A percentile compares a stretch with the other conserved stretches of the same genome.
Evolutionary conservation across 64 coral and sea anemone species (phyloP).

Genomic region (Acropora tenuis): DNA sequence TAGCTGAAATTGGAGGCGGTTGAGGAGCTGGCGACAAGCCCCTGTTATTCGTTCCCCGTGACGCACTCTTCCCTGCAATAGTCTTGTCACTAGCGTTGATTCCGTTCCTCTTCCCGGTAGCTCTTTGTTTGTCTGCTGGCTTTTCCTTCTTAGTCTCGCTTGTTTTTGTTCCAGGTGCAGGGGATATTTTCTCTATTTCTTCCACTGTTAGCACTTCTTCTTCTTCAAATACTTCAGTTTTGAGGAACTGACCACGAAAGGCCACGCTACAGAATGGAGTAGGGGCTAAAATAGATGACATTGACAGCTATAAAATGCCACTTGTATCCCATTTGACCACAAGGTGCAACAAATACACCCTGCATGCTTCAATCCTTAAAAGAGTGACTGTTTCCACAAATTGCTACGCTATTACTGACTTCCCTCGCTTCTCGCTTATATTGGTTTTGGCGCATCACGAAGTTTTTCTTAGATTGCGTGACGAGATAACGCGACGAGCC

Average conservation of each 20-base stretch:
- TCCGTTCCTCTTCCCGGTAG: background rate
- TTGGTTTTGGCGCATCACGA: too few relatives aligned
- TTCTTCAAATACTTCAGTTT: constrained; percentile 63
- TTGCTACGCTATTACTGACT: too few relatives aligned
- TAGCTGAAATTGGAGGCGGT: background rate
- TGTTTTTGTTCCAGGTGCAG: background rate
- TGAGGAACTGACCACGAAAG: constrained; percentile 62
- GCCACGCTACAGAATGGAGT: constrained; percentile 72
- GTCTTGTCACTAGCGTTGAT: background rate
- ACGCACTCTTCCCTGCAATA: background rate
- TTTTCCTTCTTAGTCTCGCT: constrained; percentile 21
- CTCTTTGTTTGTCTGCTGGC: constrained; percentile 27
- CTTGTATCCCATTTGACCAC: too few relatives aligned
- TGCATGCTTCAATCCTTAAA: too few relatives aligned
- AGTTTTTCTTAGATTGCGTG: too few relatives aligned
- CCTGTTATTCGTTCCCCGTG: constrained; percentile 3
- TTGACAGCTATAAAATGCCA: background rate
- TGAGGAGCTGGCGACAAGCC: background rate
- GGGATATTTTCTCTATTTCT: background rate
- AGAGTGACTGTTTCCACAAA: too few relatives aligned
- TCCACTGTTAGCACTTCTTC: constrained; percentile 23
- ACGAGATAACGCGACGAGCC: too few relatives aligned
- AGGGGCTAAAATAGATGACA: constrained; percentile 57
- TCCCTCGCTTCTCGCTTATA: too few relatives aligned
- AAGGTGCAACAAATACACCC: too few relatives aligned